Evolutionary conservation across 2,888 invertebrate genomes (phyloP).

Genomic region (Scaptomyza parva): DNA sequence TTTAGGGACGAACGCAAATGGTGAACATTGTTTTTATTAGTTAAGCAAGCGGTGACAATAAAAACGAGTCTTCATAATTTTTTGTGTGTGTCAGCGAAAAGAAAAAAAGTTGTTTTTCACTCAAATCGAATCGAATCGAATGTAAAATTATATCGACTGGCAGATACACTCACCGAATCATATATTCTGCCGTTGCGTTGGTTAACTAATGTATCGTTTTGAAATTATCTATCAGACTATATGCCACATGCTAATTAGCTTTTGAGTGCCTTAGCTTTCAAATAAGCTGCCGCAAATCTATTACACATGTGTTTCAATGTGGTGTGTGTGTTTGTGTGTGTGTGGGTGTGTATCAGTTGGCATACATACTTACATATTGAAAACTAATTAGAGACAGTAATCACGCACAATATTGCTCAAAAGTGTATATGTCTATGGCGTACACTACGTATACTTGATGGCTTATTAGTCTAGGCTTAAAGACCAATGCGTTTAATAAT

Average conservation of each 20-base stretch:
- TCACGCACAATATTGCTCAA: conserved; percentile 14
- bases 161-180: background rate
- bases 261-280: conserved; percentile 36
- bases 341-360: background rate
- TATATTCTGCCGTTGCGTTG: background rate
- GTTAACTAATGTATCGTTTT: background rate
- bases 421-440: background rate
- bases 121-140: background rate
- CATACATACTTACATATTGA: conserved; percentile 13
- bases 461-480: background rate
- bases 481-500: background rate
- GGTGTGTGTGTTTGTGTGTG: background rate
- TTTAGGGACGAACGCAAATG: conserved; percentile 41
- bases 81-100: conserved; percentile 9
- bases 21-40: conserved; percentile 52
- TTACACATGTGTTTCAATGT: conserved; percentile 19
- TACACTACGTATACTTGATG: background rate
- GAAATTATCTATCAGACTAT: background rate
- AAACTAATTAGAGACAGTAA: conserved; percentile 31
- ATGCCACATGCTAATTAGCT: conserved; percentile 48
- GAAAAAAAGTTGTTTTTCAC: conserved; percentile 2
- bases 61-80: conserved; percentile 31
- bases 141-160: background rate
- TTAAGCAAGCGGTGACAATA: conserved; percentile 28
- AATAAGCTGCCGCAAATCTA: conserved; percentile 19